A percentile compares a stretch with the other conserved stretches of the same genome.
These are phyloP conservation scores for Amblyopsis hoosieri DNA, from an alignment of 2,797 vertebrate species.

Conservation along the genomic window DNA sequence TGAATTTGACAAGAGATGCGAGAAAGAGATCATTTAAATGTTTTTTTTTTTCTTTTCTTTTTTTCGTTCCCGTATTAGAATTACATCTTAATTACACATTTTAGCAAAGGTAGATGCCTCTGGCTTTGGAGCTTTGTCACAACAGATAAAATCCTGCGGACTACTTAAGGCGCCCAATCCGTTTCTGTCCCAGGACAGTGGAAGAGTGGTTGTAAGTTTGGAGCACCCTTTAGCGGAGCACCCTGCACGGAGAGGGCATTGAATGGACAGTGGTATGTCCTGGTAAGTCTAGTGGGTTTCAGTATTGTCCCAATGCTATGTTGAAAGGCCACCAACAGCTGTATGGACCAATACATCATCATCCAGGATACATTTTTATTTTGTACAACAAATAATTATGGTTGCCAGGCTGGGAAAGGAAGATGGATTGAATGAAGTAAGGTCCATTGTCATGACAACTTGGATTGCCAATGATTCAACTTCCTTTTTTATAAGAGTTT, in stretches of 20 bases:
- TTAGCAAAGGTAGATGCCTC: neutral
- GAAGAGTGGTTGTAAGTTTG: constrained; percentile 69
- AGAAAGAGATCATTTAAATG: neutral
- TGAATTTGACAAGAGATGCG: neutral
- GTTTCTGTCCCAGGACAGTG: constrained; percentile 75
- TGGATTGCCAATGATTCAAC: neutral
- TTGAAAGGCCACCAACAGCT: constrained; percentile 39
- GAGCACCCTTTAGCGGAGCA: constrained; percentile 66
- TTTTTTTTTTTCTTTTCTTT: neutral
- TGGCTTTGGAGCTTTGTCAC: constrained; percentile 39
- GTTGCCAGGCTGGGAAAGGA: constrained; percentile 14
- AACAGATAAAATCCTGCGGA: constrained; percentile 37
- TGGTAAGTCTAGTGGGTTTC: constrained; percentile 76
- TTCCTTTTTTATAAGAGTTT: constrained; percentile 1
- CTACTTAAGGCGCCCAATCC: constrained; percentile 59
- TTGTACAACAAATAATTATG: constrained; percentile 1
- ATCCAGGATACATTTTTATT: neutral
- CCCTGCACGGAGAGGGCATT: constrained; percentile 66
- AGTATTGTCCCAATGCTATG: constrained; percentile 67
- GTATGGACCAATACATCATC: constrained; percentile 18
- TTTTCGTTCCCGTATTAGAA: neutral
- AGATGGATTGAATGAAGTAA: neutral
- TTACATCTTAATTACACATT: neutral
- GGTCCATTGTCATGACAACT: too few species aligned
- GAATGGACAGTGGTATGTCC: constrained; percentile 70